A percentile compares a stretch with the other conserved stretches of the same genome.
These are phyloP conservation scores for Manacus vitellinus DNA, from an alignment of 2,113 vertebrate genomes.

Conservation along the genomic window DNA sequence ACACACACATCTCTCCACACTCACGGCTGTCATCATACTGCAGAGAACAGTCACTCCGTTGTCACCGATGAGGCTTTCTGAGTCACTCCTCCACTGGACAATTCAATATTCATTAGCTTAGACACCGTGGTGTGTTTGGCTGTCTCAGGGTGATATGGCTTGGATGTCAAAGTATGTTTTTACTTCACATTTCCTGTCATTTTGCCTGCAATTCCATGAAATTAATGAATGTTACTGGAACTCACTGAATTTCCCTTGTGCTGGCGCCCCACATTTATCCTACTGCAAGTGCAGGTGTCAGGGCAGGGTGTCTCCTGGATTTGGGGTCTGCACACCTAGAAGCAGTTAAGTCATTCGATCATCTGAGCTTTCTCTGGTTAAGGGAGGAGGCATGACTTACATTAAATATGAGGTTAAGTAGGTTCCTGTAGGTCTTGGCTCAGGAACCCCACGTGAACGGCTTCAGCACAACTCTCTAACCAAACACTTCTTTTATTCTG, in stretches of 20 bases:
- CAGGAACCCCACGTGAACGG: not conserved
- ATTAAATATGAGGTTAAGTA: not conserved
- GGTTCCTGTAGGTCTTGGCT: not conserved
- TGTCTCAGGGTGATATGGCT: not conserved
- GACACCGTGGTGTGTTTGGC: not conserved
- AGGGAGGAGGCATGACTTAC: not conserved
- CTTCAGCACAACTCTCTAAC: not conserved
- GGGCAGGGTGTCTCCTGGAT: not conserved
- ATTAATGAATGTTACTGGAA: not conserved
- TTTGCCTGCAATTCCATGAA: not conserved
- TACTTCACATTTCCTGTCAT: not conserved
- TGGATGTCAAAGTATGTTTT: not conserved
- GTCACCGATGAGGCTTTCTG: not conserved
- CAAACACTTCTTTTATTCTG: not conserved
- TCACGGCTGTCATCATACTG: not conserved
- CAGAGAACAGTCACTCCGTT: not conserved
- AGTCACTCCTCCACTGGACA: not conserved
- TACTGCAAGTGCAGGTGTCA: not conserved
- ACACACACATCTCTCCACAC: not conserved
- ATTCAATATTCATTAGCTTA: not conserved
- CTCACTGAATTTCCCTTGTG: accelerated
- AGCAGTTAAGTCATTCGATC: not conserved
- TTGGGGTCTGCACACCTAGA: not conserved
- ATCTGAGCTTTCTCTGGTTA: not conserved
- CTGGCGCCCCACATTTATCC: not conserved